Evolutionary conservation across 1,140 invertebrate species (phyloP), one percentile per base, ranked within the genome.

Genomic region (Sinella curviseta): DNA sequence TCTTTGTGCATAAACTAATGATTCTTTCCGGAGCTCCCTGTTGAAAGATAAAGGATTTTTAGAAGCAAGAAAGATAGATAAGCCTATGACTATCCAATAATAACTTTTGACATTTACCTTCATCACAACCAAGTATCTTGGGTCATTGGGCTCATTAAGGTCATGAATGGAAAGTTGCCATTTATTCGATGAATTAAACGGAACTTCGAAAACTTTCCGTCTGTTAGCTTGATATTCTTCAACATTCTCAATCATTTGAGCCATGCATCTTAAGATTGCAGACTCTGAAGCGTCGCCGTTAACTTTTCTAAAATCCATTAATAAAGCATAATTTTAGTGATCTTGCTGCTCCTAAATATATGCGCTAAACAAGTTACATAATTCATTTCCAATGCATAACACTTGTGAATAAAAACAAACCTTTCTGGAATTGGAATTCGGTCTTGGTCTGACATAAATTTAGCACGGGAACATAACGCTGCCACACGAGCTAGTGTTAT

Each of bases 401-500:
- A 30, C 55, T 30, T 14, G 24, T 60, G 57, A 60, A 26, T 8
- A 14, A 60, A 26, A 60, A 60, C 30, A 39, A 74, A 74, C 67
- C 76, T 93, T 88, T 97, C 97, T 67, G 98, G 89, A 85, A 99
- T 95, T 31, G 97, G 94, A 14, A 96, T 91, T 85, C 92, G 91
- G 26, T 98, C 95, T 86, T 99, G 96, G 78, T 94, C 94, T 77
- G 91, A 90, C 86, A 98, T 98, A 90, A 99, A 99, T 88, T 99
- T 96, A 82, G 98, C 97, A 84, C 97, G 91, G 88, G 97, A 99
- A 89, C 98, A 99, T 35, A 99, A 91, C 78, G 95, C 93, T 70
- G 95, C 95, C 87, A 97, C 94, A 84, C 96, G 92, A 26, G 95
- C 92, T 74, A 99, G 89, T 76, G 94, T 94, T 87, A 94, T 94